Base-by-base conservation (phyloP, 2,888 invertebrate species). In the Oxystoma pomonae region DNA sequence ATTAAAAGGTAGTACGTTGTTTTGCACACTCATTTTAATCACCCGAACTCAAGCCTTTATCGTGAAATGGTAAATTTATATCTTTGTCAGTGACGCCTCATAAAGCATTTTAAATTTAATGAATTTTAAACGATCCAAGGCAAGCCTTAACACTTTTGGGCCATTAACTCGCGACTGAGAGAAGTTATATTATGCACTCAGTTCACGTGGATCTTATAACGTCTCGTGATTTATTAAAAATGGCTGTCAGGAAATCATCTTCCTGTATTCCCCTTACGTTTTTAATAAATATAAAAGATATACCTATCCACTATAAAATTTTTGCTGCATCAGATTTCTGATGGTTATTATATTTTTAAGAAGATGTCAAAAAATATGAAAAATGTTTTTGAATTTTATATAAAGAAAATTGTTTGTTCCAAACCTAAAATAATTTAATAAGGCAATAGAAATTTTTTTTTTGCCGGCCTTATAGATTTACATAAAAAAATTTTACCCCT, bases 201-300 rank as follows among this genome's bases (percentile, higher is more conserved):
- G 5, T 19, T 19, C 53, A 53, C 53, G 53, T 53, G 53, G 17
- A 53, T 53, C 53, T 53, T 53, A 53, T 53, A 53, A 53, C 53
- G 53, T 19, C 19, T 16, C 17, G 58, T 63, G 65, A 65, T 65
- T 65, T 70, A 70, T 71, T 70, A 67, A 70, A 68, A 68, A 67
- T 69, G 67, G 65, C 69, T 71, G 69, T 70, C 69, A 61, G 58
- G 64, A 64, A 62, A 35, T 65, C 63, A 16, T 65, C 67, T 70
- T 72, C 71, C 70, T 67, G 70, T 69, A 68, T 67, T 67, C n/a
- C 53, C 69, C 35, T 35, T 35, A 35, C 35, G 35, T 7, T 35
- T 35, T 35, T 35, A 35, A 35, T 35, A 35, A 35, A n/a, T n/a
- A n/a, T n/a, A n/a, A n/a, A n/a, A n/a, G n/a, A n/a, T n/a, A n/a